Base-by-base conservation (phyloP, 2,888 invertebrate species). In the Molanna angustata region DNA sequence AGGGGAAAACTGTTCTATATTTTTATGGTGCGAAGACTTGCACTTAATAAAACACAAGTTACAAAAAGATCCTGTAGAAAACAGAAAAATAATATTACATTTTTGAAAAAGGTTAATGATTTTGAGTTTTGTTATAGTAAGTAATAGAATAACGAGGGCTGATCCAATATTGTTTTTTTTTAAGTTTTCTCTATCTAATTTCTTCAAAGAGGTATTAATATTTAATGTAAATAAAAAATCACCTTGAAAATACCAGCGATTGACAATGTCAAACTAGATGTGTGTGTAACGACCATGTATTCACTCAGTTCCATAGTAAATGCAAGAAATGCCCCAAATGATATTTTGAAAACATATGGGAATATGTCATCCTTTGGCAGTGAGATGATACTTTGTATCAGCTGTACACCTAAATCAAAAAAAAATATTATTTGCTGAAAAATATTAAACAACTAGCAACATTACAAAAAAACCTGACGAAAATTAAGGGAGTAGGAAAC, bases 161-260 rank as follows among this genome's bases (percentile, higher is more conserved):
- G n/a, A n/a, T n/a, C n/a, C n/a, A n/a, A n/a, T n/a, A n/a, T n/a
- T n/a, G n/a, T n/a, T n/a, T n/a, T n/a, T n/a, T n/a, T n/a, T n/a
- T n/a, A n/a, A n/a, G n/a, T n/a, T n/a, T n/a, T n/a, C n/a, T n/a
- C n/a, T n/a, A n/a, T n/a, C n/a, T n/a, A n/a, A n/a, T n/a, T n/a
- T n/a, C n/a, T n/a, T n/a, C n/a, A n/a, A 37, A 47, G 13, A 19
- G 21, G 21, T n/a, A 13, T 13, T 31, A 45, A 46, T 37, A 18
- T 35, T 22, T 17, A 18, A 37, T 20, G 21, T 17, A 47, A 41
- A 43, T 51, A 22, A 4, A 45, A 32, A 52, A 63, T 69, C 72
- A 94, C 96, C 86, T 99, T 99, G 67, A 96, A 89, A 67, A 99
- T 95, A 53, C 97, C 96, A 40, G 95, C 88, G 62, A 99, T 89